A percentile compares a stretch with the other conserved stretches of the same genome.
phyloP scores from a whole-genome alignment of 2,888 invertebrate genomes.

The Elysia crispata region DNA sequence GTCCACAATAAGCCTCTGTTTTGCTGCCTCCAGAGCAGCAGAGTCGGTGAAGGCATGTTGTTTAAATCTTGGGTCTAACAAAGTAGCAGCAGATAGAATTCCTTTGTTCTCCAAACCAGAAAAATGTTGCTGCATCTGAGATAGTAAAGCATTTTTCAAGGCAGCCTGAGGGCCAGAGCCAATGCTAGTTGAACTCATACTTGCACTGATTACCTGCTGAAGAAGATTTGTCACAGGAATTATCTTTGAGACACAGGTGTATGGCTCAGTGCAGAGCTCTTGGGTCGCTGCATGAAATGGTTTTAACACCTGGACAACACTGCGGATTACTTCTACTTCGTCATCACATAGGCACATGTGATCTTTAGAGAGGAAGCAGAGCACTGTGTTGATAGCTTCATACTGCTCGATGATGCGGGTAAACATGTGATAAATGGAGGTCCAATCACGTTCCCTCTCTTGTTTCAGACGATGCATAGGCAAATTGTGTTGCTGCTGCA shows the following conservation, averaged over 20 bases:
- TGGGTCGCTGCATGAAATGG: constrained; percentile 47
- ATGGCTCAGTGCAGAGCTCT: constrained; percentile 41
- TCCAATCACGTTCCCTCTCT: constrained; percentile 36
- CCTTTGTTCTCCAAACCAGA: constrained; percentile 40
- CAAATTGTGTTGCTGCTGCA: constrained; percentile 43
- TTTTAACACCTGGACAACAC: constrained; percentile 32
- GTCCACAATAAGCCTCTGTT: constrained; percentile 42
- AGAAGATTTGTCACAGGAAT: constrained; percentile 43
- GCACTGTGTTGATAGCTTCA: constrained; percentile 46
- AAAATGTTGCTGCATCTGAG: constrained; percentile 42
- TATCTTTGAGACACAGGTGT: constrained; percentile 46
- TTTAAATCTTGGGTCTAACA: constrained; percentile 48
- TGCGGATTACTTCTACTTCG: constrained; percentile 43
- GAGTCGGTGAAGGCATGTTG: constrained; percentile 45
- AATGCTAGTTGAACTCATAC: not conserved
- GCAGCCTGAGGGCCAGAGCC: constrained; percentile 45
- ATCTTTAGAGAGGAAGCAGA: constrained; percentile 45
- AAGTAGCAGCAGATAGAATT: constrained; percentile 37
- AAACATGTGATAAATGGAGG: constrained; percentile 43
- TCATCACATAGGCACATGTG: constrained; percentile 47
- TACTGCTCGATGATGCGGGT: constrained; percentile 44
- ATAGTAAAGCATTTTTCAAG: constrained; percentile 45
- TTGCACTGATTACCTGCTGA: constrained; percentile 40
- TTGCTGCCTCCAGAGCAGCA: constrained; percentile 37
- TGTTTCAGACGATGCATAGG: constrained; percentile 43